A percentile compares a stretch with the other conserved stretches of the same genome.
These are phyloP conservation scores for Heliconius hortense DNA, from an alignment of 2,888 invertebrate genomes.

Conservation along the genomic window DNA sequence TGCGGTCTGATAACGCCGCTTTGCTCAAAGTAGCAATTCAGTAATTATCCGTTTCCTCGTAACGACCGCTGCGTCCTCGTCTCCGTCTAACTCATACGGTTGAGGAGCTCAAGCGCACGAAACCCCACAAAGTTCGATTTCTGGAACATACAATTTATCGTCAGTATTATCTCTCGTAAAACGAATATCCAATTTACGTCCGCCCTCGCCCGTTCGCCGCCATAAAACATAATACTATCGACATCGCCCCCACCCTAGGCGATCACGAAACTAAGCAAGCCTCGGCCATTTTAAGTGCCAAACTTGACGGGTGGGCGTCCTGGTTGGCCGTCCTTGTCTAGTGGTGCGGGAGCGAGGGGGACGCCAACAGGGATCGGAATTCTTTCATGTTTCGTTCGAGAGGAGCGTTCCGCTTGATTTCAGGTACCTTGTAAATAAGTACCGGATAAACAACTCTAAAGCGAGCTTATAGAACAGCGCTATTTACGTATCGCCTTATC, in stretches of 20 bases:
- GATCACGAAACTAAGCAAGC: conserved; percentile 79
- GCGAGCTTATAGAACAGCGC: conserved; percentile 35
- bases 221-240: conserved; percentile 81
- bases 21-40: conserved; percentile 54
- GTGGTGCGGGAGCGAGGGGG: conserved; percentile 51
- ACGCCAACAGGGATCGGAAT: conserved; percentile 56
- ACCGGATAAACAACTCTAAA: conserved; percentile 42
- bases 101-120: conserved; percentile 34
- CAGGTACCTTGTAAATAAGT: conserved; percentile 57
- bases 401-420: conserved; percentile 66
- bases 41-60: conserved; percentile 62
- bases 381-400: conserved; percentile 64
- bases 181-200: conserved; percentile 77
- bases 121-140: conserved; percentile 59
- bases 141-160: conserved; percentile 73
- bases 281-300: conserved; percentile 76
- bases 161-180: conserved; percentile 74
- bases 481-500: conserved; percentile 43
- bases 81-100: conserved; percentile 47
- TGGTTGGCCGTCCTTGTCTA: conserved; percentile 51
- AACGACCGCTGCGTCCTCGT: conserved; percentile 43
- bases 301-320: conserved; percentile 69
- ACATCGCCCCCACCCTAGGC: conserved; percentile 78
- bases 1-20: conserved; percentile 63
- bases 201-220: conserved; percentile 63